Evolutionary conservation across 2,888 invertebrate genomes (phyloP), one percentile per base, ranked within the genome.

Genomic region (Linnaemya vulpina): DNA sequence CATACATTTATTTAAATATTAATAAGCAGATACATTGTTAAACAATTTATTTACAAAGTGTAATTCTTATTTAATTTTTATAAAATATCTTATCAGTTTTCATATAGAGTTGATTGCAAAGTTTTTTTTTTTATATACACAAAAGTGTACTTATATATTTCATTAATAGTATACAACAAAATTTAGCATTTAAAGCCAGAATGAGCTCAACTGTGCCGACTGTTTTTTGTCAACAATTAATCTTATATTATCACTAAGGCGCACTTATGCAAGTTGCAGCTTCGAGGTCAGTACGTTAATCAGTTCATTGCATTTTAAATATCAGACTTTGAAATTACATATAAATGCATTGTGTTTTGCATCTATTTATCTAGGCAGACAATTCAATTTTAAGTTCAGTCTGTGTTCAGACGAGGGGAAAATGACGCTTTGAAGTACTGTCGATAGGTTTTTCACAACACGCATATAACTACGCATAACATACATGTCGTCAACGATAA

Each of bases 11-110:
- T 30, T 30, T 2, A 30, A 30, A 38, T 9, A 38, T 38, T 38
- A 38, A 10, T 38, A 38, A 38, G 38, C 38, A 38, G 10, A 38
- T 10, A 9, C 38, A 7, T 1, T 38, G 38, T 38, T 38, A 38
- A 8, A 38, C 8, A 38, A 1, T 38, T 38, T 38, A 9, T 7
- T 38, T 9, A 10, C 8, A 1, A 7, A 38, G 38, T 38, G 38
- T 38, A 38, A 38, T 38, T 38, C n/a, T n/a, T 46, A 46, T 46
- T 46, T n/a, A n/a, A n/a, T 51, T 55, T 55, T 55, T 55, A 11
- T 38, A 53, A 55, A 13, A 30, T 58, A 49, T 73, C 73, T 76
- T 75, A 81, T 75, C 75, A 75, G 43, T 51, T 63, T 20, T 55
- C 53, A 53, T 63, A 68, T 51, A n/a, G 40, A 60, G 70, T 25